Evolutionary conservation across 2,888 invertebrate species (phyloP).

Genomic region (Drosophila paranaensis): DNA sequence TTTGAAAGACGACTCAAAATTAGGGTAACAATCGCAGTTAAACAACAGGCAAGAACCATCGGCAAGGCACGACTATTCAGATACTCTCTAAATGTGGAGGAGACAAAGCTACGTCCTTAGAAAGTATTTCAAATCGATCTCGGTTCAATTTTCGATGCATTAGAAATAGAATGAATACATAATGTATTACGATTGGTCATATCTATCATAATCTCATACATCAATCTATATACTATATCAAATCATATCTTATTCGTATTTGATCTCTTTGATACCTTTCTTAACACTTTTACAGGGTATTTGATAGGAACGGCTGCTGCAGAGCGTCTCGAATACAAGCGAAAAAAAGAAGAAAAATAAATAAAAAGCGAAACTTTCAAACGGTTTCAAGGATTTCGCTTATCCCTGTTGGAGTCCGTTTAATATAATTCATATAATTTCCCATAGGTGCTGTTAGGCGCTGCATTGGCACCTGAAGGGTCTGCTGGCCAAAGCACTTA

Average conservation of each 20-base stretch:
- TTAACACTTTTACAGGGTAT: conserved; percentile 27
- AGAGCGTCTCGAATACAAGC: background rate
- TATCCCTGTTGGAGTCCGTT: conserved; percentile 63
- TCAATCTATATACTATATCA: background rate
- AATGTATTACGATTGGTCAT: background rate
- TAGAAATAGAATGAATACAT: no score
- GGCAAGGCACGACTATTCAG: background rate
- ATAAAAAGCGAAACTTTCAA: conserved; percentile 78
- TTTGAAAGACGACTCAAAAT: conserved; percentile 68
- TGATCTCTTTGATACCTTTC: background rate
- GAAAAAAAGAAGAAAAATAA: conserved; percentile 26
- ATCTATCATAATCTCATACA: background rate
- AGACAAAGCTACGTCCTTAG: background rate
- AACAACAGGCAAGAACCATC: conserved; percentile 16
- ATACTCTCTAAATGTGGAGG: conserved; percentile 1
- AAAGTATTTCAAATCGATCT: no score
- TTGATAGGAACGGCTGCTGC: conserved; percentile 22
- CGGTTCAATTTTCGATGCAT: no score
- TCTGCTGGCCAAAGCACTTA: conserved; percentile 61
- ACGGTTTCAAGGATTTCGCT: conserved; percentile 78
- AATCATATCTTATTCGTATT: background rate
- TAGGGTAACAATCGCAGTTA: conserved; percentile 71
- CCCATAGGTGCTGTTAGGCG: conserved; percentile 79
- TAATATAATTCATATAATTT: conserved; percentile 73
- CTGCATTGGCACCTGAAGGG: conserved; percentile 65